Evolutionary conservation across 2,888 invertebrate species (phyloP).

Genomic region (Mesochorus sp.): DNA sequence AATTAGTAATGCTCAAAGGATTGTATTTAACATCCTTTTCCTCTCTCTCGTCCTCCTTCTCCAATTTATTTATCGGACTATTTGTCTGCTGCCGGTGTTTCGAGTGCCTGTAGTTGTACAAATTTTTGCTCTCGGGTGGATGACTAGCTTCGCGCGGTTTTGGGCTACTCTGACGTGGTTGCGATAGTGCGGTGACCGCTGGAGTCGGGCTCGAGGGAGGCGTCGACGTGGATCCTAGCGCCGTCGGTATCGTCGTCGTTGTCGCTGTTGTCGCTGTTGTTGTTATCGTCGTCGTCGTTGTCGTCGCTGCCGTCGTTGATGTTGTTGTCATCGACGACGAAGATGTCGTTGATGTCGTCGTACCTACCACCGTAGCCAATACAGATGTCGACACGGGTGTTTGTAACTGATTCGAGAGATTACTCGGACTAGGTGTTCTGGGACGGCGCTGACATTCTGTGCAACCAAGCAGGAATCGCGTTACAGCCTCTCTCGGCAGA

Average conservation of each 20-base stretch:
- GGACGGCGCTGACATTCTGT: slow-evolving; percentile 94
- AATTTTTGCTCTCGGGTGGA: slow-evolving; percentile 75
- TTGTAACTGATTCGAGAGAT: slow-evolving; percentile 80
- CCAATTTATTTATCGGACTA: slow-evolving; percentile 62
- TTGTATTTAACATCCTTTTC: slow-evolving; percentile 75
- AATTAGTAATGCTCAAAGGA: too few species aligned
- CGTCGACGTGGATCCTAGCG: slow-evolving; percentile 55
- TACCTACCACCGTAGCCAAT: slow-evolving; percentile 64
- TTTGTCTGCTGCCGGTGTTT: slow-evolving; percentile 68
- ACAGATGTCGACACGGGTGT: slow-evolving; percentile 68
- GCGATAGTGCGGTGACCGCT: slow-evolving; percentile 64
- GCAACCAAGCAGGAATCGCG: slow-evolving; percentile 96
- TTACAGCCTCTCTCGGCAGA: slow-evolving; percentile 97
- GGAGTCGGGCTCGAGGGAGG: slow-evolving; percentile 72
- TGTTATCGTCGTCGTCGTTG: slow-evolving; percentile 63
- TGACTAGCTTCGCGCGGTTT: slow-evolving; percentile 76
- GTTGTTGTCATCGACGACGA: slow-evolving; percentile 42
- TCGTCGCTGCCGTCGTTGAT: slow-evolving; percentile 58
- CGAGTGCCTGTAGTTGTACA: slow-evolving; percentile 76
- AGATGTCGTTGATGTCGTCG: slow-evolving; percentile 45
- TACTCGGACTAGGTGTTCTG: slow-evolving; percentile 85
- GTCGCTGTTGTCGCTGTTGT: slow-evolving; percentile 64
- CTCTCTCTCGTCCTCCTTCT: slow-evolving; percentile 66
- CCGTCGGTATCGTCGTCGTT: slow-evolving; percentile 64
- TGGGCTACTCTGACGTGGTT: slow-evolving; percentile 69